Base-by-base conservation (phyloP, 2,888 invertebrate genomes). In the Mythimna lalbum region DNA sequence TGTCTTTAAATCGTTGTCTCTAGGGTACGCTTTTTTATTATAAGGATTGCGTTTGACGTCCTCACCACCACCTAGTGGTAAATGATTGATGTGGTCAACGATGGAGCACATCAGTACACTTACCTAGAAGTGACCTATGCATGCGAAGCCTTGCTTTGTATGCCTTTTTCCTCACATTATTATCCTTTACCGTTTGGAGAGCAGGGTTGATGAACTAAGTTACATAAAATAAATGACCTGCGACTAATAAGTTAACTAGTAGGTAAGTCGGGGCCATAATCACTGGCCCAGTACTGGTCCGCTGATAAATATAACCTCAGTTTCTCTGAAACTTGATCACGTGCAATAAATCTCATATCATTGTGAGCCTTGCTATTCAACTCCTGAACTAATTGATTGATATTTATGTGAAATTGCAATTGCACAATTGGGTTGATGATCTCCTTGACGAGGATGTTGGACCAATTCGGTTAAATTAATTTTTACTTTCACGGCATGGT, bases 381-480 rank as follows among this genome's bases (percentile, higher is more conserved):
- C 65, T 69, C 75, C 33, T 64, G 67, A 66, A 60, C 64, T 82
- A 73, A 73, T 78, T 78, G 69, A 87, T 89, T 89, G 87, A 86
- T 87, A 88, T 89, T 88, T 88, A 90, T 89, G 87, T 80, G 81
- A 73, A 68, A 73, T 66, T 78, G 66, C 84, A 87, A 84, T 86
- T 88, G 76, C 74, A 76, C 81, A 88, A 88, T 84, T 88, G 81
- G 62, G 73, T 69, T 43, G 71, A 78, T 79, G 69, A 61, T 59
- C 71, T 43, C 59, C 56, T 53, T 57, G 10, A 27, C 39, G 63
- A 69, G 77, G 81, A 64, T 71, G 27, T 61, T 67, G 69, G n/a
- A 57, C 53, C 36, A 14, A 14, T 39, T 3, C 3, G 36, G 36
- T 12, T 39, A 39, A 12, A 39, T 39, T 39, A 31, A 1, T 33